A percentile compares a stretch with the other conserved stretches of the same genome.
phyloP scores from a whole-genome alignment of 2,888 invertebrate genomes.

The Tridacna crocea region DNA sequence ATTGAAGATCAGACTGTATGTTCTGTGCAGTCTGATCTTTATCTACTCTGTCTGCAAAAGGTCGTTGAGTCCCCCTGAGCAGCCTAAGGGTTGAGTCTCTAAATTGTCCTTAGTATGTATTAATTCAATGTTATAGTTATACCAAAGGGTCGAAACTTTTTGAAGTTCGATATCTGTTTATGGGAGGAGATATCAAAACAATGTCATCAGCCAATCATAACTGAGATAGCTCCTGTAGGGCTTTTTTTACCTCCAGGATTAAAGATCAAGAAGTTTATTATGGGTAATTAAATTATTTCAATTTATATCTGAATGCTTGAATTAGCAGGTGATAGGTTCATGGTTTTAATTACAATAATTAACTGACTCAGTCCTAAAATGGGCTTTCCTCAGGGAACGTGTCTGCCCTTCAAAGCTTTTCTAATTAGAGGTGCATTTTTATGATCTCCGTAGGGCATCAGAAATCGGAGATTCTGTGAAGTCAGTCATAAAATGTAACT shows the following conservation, averaged over 20 bases:
- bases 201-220: slow-evolving; percentile 9
- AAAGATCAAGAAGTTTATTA: slow-evolving; percentile 15
- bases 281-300: slow-evolving; percentile 26
- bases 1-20: too few species aligned
- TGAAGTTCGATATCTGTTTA: background rate
- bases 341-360: background rate
- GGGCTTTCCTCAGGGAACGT: background rate
- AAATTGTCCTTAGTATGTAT: too few species aligned
- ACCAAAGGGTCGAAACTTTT: background rate
- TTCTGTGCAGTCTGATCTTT: too few species aligned
- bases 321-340: background rate
- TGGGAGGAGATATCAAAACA: background rate
- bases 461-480: background rate
- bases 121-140: too few species aligned
- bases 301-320: slow-evolving; percentile 5
- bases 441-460: background rate
- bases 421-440: background rate
- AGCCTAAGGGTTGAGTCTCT: too few species aligned
- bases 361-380: background rate
- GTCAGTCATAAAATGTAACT: too few species aligned
- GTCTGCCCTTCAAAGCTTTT: background rate
- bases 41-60: too few species aligned
- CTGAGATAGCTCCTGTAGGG: background rate
- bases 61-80: too few species aligned
- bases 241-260: slow-evolving; percentile 8